Conservation (phyloP, 2,888 invertebrate species). For the Drosophila birchii region DNA sequence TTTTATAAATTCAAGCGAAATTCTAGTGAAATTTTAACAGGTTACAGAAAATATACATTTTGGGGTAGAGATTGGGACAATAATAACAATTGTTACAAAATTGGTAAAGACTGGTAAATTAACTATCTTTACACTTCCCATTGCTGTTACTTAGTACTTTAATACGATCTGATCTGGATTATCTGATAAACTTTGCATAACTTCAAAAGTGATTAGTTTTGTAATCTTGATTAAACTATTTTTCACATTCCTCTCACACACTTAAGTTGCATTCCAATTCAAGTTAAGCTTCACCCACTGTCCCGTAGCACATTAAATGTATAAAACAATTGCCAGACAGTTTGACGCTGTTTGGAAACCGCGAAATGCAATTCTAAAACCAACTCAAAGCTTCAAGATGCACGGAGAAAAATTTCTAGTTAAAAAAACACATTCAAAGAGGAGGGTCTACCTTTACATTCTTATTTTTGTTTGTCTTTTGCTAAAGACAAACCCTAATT, state of each 20-base stretch:
- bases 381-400: not conserved
- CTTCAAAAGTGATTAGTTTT: constrained; percentile 1
- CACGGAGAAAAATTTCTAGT: not conserved
- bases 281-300: constrained; percentile 5
- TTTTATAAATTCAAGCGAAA: no score
- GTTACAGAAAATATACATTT: no score
- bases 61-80: no score
- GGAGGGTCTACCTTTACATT: not conserved
- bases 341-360: constrained; percentile 74
- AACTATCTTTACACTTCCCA: not conserved
- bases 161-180: not conserved
- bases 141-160: not conserved
- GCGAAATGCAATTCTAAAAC: constrained; percentile 14
- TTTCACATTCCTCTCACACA: not conserved
- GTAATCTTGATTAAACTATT: not conserved
- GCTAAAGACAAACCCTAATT: not conserved
- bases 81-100: no score
- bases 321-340: constrained; percentile 76
- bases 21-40: no score
- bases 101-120: not conserved
- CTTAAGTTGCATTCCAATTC: constrained; percentile 15
- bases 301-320: constrained; percentile 67
- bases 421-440: not conserved
- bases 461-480: no score
- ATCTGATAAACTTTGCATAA: not conserved